Base-by-base conservation (phyloP, 1,140 invertebrate species). In the Drosophila pseudoananassae region DNA sequence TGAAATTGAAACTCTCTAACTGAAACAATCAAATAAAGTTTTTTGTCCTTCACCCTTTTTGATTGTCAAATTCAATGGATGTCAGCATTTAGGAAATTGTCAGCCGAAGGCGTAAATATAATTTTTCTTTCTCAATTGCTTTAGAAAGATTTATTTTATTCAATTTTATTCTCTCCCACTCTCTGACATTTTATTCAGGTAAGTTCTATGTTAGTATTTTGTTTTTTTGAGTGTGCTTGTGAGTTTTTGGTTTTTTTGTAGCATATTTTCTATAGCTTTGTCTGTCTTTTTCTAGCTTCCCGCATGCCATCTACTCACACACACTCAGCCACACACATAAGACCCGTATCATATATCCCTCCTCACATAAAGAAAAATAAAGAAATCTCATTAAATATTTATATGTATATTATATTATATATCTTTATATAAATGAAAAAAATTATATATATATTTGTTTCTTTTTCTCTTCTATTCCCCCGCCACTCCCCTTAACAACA, bases 61-160 rank as follows among this genome's bases (percentile, higher is more conserved):
- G 73, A 78, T 75, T 78, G 74, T 85, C 81, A 82, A 81, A 87
- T 78, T 85, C 78, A 75, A 85, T 81, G 77, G 78, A 85, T 87
- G 82, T 85, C 82, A 75, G 78, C 82, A 59, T 81, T 87, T 87
- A 81, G 75, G 66, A 87, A 70, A 58, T 81, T 27, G 6, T 27
- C 25, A 27, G 74, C 64, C 74, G 63, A 80, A 70, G 74, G 45
- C 49, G 4, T 4, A 12, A 12, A 43, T 12, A 2, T n/a, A 9
- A 4, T 12, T 17, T 25, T 8, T 9, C 14, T 45, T 17, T 17
- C 4, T 14, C 9, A 29, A 47, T 23, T 56, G 27, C 15, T 38
- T 61, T 57, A 50, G 50, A 73, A 52, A 46, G 49, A 47, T 53
- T 55, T 61, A 63, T 57, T 64, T 78, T 78, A 83, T 83, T 78